Percentiles rank a stretch among this genome's conserved stretches.
phyloP scores from a whole-genome alignment of 2,888 invertebrate genomes.

The Epiblema foenella region DNA sequence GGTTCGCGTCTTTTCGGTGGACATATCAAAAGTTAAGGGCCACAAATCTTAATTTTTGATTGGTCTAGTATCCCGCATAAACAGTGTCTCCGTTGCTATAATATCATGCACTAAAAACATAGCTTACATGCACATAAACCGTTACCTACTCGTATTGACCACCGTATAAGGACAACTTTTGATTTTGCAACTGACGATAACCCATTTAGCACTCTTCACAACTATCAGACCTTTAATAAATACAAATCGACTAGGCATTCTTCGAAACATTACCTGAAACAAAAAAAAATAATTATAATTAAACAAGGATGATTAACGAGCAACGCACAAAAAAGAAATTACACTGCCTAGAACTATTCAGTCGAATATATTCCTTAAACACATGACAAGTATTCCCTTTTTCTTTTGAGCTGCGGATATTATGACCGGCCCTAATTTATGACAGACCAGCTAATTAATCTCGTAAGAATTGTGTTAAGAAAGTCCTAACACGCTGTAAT shows the following conservation, averaged over 20 bases:
- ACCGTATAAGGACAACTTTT: no score
- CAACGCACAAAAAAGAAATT: slow-evolving; percentile 53
- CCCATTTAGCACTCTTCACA: neutral
- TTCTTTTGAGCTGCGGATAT: slow-evolving; percentile 44
- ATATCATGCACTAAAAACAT: no score
- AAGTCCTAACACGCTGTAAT: slow-evolving; percentile 33
- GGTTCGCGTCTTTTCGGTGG: no score
- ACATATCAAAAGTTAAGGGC: no score
- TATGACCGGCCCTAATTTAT: slow-evolving; percentile 55
- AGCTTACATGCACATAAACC: no score
- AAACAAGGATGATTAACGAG: slow-evolving; percentile 56
- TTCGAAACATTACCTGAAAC: slow-evolving; percentile 39
- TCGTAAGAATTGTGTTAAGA: slow-evolving; percentile 45
- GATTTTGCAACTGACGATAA: no score
- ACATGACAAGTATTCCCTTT: neutral
- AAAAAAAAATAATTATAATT: slow-evolving; percentile 47
- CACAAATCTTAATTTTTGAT: no score
- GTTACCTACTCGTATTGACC: no score
- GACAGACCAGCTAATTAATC: slow-evolving; percentile 49
- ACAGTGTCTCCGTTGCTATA: no score
- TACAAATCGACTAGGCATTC: slow-evolving; percentile 6
- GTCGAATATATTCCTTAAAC: neutral
- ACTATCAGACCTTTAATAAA: neutral
- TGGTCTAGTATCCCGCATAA: no score
- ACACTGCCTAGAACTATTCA: neutral